These are phyloP conservation scores for Sitophilus oryzae DNA, from an alignment of 1,140 invertebrate genomes.

Conservation along the genomic window DNA sequence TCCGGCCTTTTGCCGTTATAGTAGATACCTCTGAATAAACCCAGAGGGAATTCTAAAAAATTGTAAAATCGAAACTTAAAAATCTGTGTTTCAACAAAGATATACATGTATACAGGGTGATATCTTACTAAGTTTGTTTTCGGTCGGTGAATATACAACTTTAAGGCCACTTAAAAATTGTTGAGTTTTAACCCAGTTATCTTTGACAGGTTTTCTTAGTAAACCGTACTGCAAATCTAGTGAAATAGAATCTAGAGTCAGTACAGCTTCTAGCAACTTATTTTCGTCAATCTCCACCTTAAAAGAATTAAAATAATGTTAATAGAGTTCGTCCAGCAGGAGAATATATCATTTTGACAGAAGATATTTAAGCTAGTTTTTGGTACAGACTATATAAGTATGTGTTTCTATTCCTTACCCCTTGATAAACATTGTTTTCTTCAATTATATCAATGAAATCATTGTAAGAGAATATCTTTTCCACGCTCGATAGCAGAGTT, in stretches of 20 bases:
- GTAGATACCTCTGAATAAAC: slow-evolving; percentile 84
- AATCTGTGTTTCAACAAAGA: background rate
- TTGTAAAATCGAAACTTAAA: background rate
- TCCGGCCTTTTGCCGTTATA: slow-evolving; percentile 76
- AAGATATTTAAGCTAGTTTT: no score
- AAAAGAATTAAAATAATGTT: no score
- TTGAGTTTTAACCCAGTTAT: slow-evolving; percentile 23
- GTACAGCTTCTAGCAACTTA: slow-evolving; percentile 65
- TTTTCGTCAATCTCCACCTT: slow-evolving; percentile 62
- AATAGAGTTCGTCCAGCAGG: no score
- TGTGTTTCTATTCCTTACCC: no score
- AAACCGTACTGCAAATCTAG: slow-evolving; percentile 72
- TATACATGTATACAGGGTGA: background rate
- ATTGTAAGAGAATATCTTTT: slow-evolving; percentile 76
- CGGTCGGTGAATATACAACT: slow-evolving; percentile 26
- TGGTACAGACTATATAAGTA: no score
- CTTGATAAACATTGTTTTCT: slow-evolving; percentile 12
- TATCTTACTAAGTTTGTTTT: slow-evolving; percentile 30
- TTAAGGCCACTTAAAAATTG: slow-evolving; percentile 29
- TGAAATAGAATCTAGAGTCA: slow-evolving; percentile 68
- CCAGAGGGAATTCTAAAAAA: slow-evolving; percentile 75
- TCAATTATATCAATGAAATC: slow-evolving; percentile 61
- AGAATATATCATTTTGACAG: no score
- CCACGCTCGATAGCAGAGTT: slow-evolving; percentile 68
- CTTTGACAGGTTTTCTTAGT: slow-evolving; percentile 42